Evolutionary conservation across 2,113 vertebrate genomes (phyloP).

Genomic region (Passer domesticus): DNA sequence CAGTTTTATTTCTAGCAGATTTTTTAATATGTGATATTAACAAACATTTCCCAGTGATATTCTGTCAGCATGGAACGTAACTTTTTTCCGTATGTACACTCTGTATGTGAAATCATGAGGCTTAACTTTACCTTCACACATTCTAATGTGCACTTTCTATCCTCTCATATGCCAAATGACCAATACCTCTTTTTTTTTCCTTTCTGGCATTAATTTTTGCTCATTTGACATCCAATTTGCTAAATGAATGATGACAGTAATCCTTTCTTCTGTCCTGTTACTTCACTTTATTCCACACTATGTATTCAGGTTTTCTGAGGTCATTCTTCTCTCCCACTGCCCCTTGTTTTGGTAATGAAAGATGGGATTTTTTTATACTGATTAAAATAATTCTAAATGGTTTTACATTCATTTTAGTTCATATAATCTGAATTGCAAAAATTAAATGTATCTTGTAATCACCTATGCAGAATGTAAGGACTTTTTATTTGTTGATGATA

Average conservation of each 20-base stretch:
- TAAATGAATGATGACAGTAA: constrained; percentile 37
- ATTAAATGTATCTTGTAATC: background rate
- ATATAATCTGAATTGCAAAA: background rate
- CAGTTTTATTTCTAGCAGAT: background rate
- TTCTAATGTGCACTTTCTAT: background rate
- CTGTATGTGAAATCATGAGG: background rate
- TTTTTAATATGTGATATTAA: background rate
- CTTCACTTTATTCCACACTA: background rate
- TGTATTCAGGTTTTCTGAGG: background rate
- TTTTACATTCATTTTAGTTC: background rate
- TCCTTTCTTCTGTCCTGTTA: background rate
- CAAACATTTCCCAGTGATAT: background rate
- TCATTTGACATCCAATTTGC: constrained; percentile 27
- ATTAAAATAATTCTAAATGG: background rate
- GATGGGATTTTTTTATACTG: background rate
- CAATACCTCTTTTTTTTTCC: background rate
- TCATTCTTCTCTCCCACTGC: fast-evolving
- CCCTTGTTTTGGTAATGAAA: background rate
- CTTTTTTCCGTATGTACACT: background rate
- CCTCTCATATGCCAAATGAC: background rate
- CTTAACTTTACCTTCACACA: background rate
- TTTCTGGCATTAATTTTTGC: background rate
- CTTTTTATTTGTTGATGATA: background rate
- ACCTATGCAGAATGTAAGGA: background rate
- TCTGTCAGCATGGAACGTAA: background rate